Percentiles rank a stretch among this genome's conserved stretches.
Conservation (phyloP, 2,113 vertebrate species). For the crab-eating macaque (Macaca fascicularis) region DNA sequence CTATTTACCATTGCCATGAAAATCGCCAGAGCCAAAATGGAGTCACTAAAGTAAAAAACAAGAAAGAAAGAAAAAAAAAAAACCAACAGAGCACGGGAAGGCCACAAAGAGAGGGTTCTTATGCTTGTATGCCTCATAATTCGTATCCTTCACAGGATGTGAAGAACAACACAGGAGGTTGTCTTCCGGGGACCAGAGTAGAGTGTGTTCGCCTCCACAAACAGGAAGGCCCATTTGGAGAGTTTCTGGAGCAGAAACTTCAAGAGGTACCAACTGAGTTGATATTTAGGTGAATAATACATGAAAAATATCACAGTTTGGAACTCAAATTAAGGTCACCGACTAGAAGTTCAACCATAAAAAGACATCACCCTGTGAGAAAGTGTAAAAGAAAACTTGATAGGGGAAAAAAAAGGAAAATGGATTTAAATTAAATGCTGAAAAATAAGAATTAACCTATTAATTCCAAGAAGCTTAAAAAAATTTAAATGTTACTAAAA, state of each 20-base stretch:
- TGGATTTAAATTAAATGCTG: background rate
- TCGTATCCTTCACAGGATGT: background rate
- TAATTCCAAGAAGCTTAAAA: conserved; percentile 11
- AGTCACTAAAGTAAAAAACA: background rate
- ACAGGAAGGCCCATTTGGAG: background rate
- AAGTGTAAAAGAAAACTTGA: background rate
- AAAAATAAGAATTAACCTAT: conserved; percentile 32
- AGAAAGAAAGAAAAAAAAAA: background rate
- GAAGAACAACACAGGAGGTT: background rate
- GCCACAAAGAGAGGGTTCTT: background rate
- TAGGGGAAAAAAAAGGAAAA: background rate
- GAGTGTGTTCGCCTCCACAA: background rate
- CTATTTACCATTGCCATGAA: background rate
- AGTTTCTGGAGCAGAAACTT: background rate
- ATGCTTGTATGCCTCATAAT: background rate
- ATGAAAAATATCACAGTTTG: background rate
- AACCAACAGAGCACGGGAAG: background rate
- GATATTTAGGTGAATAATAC: background rate
- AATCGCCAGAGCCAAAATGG: background rate
- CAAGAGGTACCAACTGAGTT: background rate
- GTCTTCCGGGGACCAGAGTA: background rate
- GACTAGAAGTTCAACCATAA: conserved; percentile 3
- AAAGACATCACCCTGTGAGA: background rate
- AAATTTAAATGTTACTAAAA: background rate
- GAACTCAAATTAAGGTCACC: conserved; percentile 11